phyloP scores from a whole-genome alignment of 2,888 invertebrate genomes.

The Melipona bicolor region DNA sequence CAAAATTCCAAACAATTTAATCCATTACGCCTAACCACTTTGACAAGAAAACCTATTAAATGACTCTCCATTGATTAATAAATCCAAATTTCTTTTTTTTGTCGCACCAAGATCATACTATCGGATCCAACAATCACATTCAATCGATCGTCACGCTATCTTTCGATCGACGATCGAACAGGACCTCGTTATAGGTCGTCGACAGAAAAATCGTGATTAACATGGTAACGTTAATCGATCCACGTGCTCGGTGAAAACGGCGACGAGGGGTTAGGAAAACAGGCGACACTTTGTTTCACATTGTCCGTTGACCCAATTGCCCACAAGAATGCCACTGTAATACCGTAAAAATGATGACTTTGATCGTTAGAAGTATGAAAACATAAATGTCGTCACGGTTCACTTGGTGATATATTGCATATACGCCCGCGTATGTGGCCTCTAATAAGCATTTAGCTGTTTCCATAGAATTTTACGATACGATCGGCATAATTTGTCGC shows the following conservation, averaged over 20 bases:
- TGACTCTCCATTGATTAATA: background rate
- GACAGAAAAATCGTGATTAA: conserved; percentile 41
- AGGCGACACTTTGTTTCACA: conserved; percentile 46
- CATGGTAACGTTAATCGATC: conserved; percentile 29
- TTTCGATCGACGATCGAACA: conserved; percentile 6
- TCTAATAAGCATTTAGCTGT: conserved; percentile 62
- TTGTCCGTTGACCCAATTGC: conserved; percentile 53
- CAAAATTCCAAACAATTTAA: background rate
- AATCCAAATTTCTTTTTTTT: background rate
- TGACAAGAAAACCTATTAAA: background rate
- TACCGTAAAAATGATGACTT: conserved; percentile 59
- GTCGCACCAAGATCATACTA: background rate
- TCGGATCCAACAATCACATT: background rate
- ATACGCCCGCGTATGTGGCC: conserved; percentile 31
- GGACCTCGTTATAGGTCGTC: conserved; percentile 31
- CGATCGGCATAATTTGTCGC: conserved; percentile 65
- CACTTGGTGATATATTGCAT: conserved; percentile 55
- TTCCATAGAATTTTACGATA: conserved; percentile 65
- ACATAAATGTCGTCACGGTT: conserved; percentile 66
- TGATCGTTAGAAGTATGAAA: conserved; percentile 61
- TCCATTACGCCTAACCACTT: background rate
- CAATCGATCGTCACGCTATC: conserved; percentile 9
- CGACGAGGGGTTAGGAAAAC: background rate
- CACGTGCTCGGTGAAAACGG: background rate
- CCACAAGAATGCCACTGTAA: conserved; percentile 51